Conservation (phyloP, 92 coral and sea anemone species). For the Pocillopora meandrina region DNA sequence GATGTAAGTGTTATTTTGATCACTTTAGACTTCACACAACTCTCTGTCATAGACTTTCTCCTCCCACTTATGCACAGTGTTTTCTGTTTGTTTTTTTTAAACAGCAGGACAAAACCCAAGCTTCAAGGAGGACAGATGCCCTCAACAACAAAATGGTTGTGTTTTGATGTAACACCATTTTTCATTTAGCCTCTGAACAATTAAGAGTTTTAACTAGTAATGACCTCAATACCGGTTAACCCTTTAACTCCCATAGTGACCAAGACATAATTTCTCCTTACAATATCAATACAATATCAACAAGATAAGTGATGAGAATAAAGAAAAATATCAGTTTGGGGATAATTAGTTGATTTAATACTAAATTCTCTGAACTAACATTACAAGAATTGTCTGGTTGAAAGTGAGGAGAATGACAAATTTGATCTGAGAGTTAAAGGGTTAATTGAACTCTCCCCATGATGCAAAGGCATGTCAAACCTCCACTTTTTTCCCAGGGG, state of each 20-base stretch:
- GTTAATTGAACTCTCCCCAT: neutral
- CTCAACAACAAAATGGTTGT: constrained; percentile 86
- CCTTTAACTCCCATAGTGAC: no score
- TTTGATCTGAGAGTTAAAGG: no score
- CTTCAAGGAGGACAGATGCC: constrained; percentile 63
- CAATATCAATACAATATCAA: no score
- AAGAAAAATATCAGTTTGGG: no score
- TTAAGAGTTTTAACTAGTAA: no score
- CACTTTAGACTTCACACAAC: neutral
- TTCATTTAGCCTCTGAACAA: neutral
- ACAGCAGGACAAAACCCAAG: constrained; percentile 48
- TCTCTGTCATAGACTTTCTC: neutral
- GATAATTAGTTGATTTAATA: no score
- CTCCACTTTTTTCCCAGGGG: neutral
- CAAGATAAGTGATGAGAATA: no score
- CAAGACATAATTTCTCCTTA: no score
- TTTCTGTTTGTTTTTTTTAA: neutral
- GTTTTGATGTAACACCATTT: neutral
- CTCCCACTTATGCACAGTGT: neutral
- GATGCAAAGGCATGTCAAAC: neutral
- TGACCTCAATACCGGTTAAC: neutral
- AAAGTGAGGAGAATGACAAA: no score
- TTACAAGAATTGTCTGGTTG: no score
- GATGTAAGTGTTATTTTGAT: no score
- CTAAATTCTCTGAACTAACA: no score